Evolutionary conservation across 2,888 invertebrate species (phyloP).

Genomic region (Gerosis bhagava): DNA sequence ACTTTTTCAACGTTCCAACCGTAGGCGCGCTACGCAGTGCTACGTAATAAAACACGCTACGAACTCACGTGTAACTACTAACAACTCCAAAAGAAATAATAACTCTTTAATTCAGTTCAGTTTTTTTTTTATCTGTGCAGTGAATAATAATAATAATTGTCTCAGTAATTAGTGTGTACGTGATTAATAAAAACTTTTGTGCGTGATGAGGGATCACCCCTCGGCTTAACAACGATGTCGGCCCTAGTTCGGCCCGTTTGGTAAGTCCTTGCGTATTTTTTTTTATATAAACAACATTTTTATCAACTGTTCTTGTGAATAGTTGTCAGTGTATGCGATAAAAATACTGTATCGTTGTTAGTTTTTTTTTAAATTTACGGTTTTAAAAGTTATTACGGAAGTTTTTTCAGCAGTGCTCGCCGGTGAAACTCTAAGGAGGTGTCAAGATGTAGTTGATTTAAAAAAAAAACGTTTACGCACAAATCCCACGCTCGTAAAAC

Average conservation of each 20-base stretch:
- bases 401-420: conserved; percentile 71
- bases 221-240: conserved; percentile 80
- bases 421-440: conserved; percentile 62
- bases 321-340: conserved; percentile 12
- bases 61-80: no score
- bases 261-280: conserved; percentile 57
- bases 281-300: conserved; percentile 2
- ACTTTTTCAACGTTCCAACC: no score
- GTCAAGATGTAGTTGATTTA: conserved; percentile 54
- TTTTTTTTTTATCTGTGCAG: conserved; percentile 54
- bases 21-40: conserved; percentile 53
- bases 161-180: conserved; percentile 49
- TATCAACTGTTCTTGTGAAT: conserved; percentile 20
- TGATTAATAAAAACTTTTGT: conserved; percentile 59
- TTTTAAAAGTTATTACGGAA: conserved; percentile 31
- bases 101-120: not conserved
- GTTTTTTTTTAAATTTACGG: conserved; percentile 38
- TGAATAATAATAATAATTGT: conserved; percentile 48
- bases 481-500: conserved; percentile 81
- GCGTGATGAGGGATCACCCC: conserved; percentile 69
- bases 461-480: conserved; percentile 67
- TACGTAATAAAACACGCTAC: conserved; percentile 45
- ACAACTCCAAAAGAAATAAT: no score
- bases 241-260: conserved; percentile 79
- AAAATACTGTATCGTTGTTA: conserved; percentile 13